Conservation (phyloP, 2,113 vertebrate species). For the Orthonyx spaldingii region DNA sequence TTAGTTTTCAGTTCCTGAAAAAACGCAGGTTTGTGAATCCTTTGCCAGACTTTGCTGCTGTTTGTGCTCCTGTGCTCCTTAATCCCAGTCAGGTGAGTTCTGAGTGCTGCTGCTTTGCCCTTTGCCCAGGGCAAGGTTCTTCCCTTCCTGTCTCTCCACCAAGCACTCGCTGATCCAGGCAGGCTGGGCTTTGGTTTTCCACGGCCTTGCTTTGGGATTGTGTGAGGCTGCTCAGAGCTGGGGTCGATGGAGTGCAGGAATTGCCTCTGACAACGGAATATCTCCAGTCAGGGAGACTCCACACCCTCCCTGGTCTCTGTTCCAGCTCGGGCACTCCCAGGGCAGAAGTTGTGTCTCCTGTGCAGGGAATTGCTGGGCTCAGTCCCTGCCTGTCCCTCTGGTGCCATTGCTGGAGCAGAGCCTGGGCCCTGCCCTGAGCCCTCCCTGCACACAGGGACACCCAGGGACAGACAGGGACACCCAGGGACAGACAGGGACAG, state of each 20-base stretch:
- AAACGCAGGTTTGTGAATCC: not conserved
- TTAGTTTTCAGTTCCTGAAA: no score
- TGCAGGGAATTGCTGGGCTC: not conserved
- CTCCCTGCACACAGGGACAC: not conserved
- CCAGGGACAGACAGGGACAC: no score
- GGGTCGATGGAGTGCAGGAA: not conserved
- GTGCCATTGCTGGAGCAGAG: not conserved
- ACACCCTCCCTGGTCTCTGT: not conserved
- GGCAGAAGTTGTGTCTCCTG: not conserved
- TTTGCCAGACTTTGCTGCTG: not conserved
- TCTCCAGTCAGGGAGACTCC: not conserved
- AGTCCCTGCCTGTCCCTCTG: rapidly evolving
- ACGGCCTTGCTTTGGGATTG: not conserved
- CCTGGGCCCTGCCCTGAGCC: not conserved
- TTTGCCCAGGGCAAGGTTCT: not conserved
- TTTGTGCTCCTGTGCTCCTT: not conserved
- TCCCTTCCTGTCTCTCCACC: not conserved
- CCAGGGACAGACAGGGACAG: not conserved
- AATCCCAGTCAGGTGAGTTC: not conserved
- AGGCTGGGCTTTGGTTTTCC: rapidly evolving
- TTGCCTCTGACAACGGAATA: not conserved
- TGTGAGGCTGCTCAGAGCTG: not conserved
- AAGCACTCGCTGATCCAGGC: not conserved
- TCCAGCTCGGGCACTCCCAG: not conserved
- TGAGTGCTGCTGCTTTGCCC: not conserved